These are phyloP conservation scores for Petromus typicus DNA, from an alignment of 2,113 vertebrate species.

Conservation along the genomic window DNA sequence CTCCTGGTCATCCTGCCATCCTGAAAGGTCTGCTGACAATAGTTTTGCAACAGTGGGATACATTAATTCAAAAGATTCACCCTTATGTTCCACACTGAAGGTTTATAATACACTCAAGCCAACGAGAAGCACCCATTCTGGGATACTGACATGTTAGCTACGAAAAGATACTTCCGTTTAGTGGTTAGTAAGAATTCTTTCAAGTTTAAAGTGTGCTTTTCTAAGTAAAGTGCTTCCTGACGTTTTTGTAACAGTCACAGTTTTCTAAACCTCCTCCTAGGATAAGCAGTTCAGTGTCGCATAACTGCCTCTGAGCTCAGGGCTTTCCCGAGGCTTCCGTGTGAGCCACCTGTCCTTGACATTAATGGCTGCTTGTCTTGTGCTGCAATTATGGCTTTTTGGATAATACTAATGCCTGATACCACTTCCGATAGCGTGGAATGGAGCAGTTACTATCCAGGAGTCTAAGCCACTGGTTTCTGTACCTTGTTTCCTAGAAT, in stretches of 20 bases:
- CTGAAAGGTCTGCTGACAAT: conserved; percentile 3
- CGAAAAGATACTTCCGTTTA: background rate
- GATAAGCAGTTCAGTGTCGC: background rate
- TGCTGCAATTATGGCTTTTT: background rate
- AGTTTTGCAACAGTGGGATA: conserved; percentile 32
- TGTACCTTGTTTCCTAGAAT: background rate
- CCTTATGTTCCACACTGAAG: conserved; percentile 22
- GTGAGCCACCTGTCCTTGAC: background rate
- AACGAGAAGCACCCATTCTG: background rate
- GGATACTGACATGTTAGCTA: background rate
- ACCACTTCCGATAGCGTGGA: background rate
- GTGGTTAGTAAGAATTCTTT: conserved; percentile 42
- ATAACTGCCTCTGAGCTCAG: background rate
- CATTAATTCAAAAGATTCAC: conserved; percentile 26
- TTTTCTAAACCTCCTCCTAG: background rate
- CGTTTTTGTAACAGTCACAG: background rate
- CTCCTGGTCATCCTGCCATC: too few species aligned
- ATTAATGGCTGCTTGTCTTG: too few species aligned
- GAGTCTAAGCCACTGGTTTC: background rate
- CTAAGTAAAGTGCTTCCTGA: background rate
- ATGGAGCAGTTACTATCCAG: background rate
- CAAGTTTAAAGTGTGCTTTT: background rate
- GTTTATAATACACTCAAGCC: background rate
- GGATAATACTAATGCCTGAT: background rate
- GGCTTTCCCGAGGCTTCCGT: background rate